Evolutionary conservation across 1,140 invertebrate species (phyloP).

Genomic region (Scaptomyza graminum): DNA sequence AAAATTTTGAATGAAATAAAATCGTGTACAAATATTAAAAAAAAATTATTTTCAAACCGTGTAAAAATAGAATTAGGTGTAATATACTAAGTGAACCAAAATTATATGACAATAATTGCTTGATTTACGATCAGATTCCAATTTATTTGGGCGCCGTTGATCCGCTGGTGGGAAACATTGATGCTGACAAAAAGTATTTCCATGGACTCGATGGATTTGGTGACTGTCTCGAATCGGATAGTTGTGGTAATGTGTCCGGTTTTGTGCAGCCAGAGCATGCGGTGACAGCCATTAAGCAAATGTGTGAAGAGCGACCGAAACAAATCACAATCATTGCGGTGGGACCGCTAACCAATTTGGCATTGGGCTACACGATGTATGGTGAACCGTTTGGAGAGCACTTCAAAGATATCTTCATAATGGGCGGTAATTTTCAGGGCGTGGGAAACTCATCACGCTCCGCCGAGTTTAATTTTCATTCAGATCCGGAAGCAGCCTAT

Average conservation of each 20-base stretch:
- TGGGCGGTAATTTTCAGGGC: slow-evolving; percentile 91
- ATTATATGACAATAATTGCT: background rate
- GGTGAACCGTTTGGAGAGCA: slow-evolving; percentile 85
- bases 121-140: slow-evolving; percentile 85
- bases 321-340: slow-evolving; percentile 87
- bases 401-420: slow-evolving; percentile 88
- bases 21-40: too few relatives aligned
- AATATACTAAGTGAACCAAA: too few relatives aligned
- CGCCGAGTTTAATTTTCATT: slow-evolving; percentile 92
- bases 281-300: slow-evolving; percentile 84
- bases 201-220: slow-evolving; percentile 88
- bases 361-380: slow-evolving; percentile 88
- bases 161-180: slow-evolving; percentile 83
- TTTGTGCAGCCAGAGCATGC: slow-evolving; percentile 66
- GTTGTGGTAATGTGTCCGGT: slow-evolving; percentile 26
- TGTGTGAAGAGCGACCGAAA: slow-evolving; percentile 83
- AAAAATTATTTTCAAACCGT: too few relatives aligned
- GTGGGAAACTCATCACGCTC: slow-evolving; percentile 88
- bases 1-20: too few relatives aligned
- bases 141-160: slow-evolving; percentile 86
- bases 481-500: slow-evolving; percentile 91
- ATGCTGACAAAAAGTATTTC: slow-evolving; percentile 62
- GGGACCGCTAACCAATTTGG: slow-evolving; percentile 91
- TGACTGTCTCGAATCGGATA: slow-evolving; percentile 79
- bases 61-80: too few relatives aligned